These are phyloP conservation scores for Crotalus viridis DNA, from an alignment of 2,113 vertebrate species.

Conservation along the genomic window DNA sequence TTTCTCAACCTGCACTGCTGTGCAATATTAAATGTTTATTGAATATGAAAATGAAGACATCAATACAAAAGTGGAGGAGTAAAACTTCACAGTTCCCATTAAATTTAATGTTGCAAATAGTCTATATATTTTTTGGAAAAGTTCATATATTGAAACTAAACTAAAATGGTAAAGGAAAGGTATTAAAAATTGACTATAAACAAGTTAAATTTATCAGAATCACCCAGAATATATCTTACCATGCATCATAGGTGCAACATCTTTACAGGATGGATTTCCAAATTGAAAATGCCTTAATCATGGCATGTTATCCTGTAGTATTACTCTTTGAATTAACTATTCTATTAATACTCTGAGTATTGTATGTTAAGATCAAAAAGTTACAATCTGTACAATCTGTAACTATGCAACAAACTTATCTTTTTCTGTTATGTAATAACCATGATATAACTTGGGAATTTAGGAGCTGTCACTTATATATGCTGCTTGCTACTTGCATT, in stretches of 20 bases:
- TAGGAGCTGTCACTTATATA: background rate
- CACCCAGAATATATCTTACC: background rate
- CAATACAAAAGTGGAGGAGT: background rate
- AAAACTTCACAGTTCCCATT: background rate
- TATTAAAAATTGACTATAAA: background rate
- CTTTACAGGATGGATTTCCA: background rate
- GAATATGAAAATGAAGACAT: background rate
- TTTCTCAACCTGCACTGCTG: background rate
- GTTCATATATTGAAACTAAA: background rate
- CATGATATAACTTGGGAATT: background rate
- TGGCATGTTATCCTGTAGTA: background rate
- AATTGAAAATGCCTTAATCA: background rate
- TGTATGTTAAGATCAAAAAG: background rate
- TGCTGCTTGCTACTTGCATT: background rate
- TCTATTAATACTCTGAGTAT: background rate
- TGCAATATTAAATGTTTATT: background rate
- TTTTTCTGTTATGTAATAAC: background rate
- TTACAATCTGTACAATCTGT: background rate
- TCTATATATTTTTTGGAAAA: background rate
- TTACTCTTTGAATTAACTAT: background rate
- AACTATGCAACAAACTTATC: background rate
- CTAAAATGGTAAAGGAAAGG: background rate
- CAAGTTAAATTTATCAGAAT: background rate
- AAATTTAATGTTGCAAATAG: background rate
- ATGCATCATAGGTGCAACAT: background rate